Conservation (phyloP, 2,888 invertebrate species). For the Nomada flava region DNA sequence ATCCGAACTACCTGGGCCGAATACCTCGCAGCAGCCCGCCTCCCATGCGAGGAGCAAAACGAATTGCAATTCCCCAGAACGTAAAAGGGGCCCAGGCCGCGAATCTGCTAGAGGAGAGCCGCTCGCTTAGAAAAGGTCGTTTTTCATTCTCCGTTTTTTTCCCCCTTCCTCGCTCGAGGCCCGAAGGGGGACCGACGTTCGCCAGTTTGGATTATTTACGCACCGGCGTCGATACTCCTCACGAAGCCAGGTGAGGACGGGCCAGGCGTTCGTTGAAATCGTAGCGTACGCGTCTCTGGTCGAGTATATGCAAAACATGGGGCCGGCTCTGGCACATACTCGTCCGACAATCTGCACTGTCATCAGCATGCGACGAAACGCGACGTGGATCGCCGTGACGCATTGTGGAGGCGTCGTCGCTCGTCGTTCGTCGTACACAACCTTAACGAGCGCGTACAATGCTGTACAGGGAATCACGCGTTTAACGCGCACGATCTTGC, state of each 20-base stretch:
- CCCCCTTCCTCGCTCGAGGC: not conserved
- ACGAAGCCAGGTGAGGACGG: slow-evolving; percentile 32
- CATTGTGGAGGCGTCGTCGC: slow-evolving; percentile 58
- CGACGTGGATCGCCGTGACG: slow-evolving; percentile 66
- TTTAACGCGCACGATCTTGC: not conserved
- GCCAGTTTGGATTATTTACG: slow-evolving; percentile 75
- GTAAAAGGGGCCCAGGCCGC: slow-evolving; percentile 7
- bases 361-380: slow-evolving; percentile 76
- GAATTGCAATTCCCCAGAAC: not conserved
- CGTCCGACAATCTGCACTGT: slow-evolving; percentile 78
- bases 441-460: slow-evolving; percentile 14
- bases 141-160: not conserved
- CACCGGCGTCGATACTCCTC: slow-evolving; percentile 65
- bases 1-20: slow-evolving; percentile 48
- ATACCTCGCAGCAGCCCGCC: slow-evolving; percentile 17
- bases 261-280: slow-evolving; percentile 41
- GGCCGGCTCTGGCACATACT: slow-evolving; percentile 73
- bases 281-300: slow-evolving; percentile 47
- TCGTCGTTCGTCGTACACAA: slow-evolving; percentile 29
- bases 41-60: slow-evolving; percentile 26
- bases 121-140: slow-evolving; percentile 30
- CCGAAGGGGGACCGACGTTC: slow-evolving; percentile 29
- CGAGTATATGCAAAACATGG: slow-evolving; percentile 74
- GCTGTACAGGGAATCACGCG: not conserved
- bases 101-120: slow-evolving; percentile 21